A percentile compares a stretch with the other conserved stretches of the same genome.
These are phyloP conservation scores for Baronia brevicornis DNA, from an alignment of 2,888 invertebrate genomes.

Conservation along the genomic window DNA sequence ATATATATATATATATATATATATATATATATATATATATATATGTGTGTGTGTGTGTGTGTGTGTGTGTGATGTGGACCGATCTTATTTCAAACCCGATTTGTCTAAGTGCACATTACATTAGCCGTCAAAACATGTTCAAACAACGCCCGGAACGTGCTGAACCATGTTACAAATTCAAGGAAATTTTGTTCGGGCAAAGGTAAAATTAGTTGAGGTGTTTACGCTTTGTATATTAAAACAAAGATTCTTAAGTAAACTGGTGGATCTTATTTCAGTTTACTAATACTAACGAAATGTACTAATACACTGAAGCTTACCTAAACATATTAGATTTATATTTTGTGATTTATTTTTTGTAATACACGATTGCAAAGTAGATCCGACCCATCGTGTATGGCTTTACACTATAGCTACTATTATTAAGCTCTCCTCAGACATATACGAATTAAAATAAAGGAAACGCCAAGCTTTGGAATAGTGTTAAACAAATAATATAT, in stretches of 20 bases:
- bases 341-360: no score
- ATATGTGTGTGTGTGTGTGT: slow-evolving; percentile 31
- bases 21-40: slow-evolving; percentile 17
- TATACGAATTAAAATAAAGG: no score
- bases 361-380: no score
- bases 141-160: slow-evolving; percentile 26
- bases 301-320: no score
- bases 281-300: no score
- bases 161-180: slow-evolving; percentile 10
- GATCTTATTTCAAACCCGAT: slow-evolving; percentile 38
- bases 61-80: slow-evolving; percentile 29
- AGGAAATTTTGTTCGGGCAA: slow-evolving; percentile 2
- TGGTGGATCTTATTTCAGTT: no score
- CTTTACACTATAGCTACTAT: no score
- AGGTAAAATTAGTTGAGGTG: slow-evolving; percentile 1
- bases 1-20: no score
- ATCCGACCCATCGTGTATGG: no score
- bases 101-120: slow-evolving; percentile 48
- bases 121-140: slow-evolving; percentile 49
- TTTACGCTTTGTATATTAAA: neutral
- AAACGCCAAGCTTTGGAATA: neutral
- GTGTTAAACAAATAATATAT: neutral
- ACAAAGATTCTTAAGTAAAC: no score
- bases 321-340: no score
- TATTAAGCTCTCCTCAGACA: no score